Conservation (phyloP, 1,140 invertebrate genomes). For the Teleopsis dalmanni region DNA sequence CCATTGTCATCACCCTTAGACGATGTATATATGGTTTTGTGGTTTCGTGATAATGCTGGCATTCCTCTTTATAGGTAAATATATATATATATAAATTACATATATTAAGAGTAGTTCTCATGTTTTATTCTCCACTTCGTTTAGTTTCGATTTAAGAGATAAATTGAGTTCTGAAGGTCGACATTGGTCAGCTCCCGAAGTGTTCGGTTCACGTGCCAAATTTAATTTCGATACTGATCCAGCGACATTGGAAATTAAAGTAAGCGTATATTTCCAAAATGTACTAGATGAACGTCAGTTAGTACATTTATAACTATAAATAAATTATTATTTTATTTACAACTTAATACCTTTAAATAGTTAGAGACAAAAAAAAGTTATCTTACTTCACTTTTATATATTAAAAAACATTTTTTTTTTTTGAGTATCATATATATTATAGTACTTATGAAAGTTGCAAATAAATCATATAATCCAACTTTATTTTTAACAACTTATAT, state of each 20-base stretch:
- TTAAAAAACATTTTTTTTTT: too few species aligned
- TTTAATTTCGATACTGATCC: slow-evolving; percentile 64
- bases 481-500: too few species aligned
- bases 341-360: too few species aligned
- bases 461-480: too few species aligned
- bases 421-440: too few species aligned
- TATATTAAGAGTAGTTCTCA: neutral
- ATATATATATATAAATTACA: neutral
- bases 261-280: too few species aligned
- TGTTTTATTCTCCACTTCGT: slow-evolving; percentile 21
- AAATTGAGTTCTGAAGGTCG: slow-evolving; percentile 59
- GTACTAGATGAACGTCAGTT: too few species aligned
- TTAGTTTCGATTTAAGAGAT: slow-evolving; percentile 73
- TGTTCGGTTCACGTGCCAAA: slow-evolving; percentile 71
- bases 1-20: slow-evolving; percentile 73
- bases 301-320: too few species aligned
- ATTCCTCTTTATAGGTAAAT: slow-evolving; percentile 77
- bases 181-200: slow-evolving; percentile 68
- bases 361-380: too few species aligned
- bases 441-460: too few species aligned
- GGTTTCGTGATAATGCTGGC: slow-evolving; percentile 79
- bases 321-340: too few species aligned
- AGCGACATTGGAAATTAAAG: slow-evolving; percentile 58
- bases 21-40: slow-evolving; percentile 81
- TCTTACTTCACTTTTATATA: too few species aligned